Evolutionary conservation across 2,113 vertebrate species (phyloP).

Genomic region (Triplophysa siluroides): DNA sequence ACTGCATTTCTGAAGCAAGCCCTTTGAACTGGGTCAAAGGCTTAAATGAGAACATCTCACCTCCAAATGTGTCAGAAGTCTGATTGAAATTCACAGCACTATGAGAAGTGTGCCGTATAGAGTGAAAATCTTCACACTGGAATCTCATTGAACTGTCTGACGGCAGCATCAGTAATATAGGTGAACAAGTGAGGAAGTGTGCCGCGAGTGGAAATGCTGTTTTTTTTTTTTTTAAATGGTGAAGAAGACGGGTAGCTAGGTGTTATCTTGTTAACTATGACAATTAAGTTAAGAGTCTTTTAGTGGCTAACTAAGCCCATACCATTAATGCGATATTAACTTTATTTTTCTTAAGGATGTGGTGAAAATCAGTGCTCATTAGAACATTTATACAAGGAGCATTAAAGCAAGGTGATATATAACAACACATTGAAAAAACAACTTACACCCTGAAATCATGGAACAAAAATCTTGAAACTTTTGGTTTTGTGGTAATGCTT

Average conservation of each 20-base stretch:
- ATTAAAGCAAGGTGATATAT: background rate
- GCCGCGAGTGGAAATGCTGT: background rate
- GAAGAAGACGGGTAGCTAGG: background rate
- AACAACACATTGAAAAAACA: background rate
- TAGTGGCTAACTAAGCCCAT: background rate
- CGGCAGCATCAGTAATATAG: background rate
- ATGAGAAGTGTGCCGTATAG: constrained; percentile 61
- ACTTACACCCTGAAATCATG: background rate
- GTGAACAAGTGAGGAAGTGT: constrained; percentile 46
- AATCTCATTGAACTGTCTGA: background rate
- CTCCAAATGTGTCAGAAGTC: constrained; percentile 57
- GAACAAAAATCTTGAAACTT: background rate
- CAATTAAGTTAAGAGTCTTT: background rate
- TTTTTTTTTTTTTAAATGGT: background rate
- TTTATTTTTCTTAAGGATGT: background rate
- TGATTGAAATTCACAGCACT: constrained; percentile 48
- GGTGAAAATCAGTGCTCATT: background rate
- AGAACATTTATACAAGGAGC: background rate
- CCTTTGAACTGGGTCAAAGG: constrained; percentile 27
- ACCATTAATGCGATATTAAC: background rate
- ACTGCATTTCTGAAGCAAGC: constrained; percentile 42
- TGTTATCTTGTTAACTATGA: background rate
- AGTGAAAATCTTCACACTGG: background rate
- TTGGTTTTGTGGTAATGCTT: constrained; percentile 26
- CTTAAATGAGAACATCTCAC: background rate